Conservation (phyloP, 2,113 vertebrate species). For the Oophaga pumilio region DNA sequence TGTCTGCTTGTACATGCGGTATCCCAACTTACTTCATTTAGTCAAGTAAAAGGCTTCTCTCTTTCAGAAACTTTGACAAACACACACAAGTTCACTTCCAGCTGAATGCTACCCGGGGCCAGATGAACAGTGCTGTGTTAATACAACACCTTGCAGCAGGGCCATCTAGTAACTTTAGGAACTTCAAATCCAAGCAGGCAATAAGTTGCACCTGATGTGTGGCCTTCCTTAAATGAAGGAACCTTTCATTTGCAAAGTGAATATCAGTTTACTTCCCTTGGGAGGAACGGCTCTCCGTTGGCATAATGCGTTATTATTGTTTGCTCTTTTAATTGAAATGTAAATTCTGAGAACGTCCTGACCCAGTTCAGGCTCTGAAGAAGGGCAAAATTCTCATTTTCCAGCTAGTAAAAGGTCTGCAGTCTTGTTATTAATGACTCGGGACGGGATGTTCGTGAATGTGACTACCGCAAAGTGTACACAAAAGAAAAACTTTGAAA, state of each 20-base stretch:
- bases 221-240: slow-evolving; percentile 87
- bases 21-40: slow-evolving; percentile 11
- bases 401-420: slow-evolving; percentile 70
- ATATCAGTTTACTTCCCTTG: slow-evolving; percentile 85
- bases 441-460: slow-evolving; percentile 36
- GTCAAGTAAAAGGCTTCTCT: slow-evolving; percentile 8
- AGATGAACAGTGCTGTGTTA: slow-evolving; percentile 20
- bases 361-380: slow-evolving; percentile 82
- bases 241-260: slow-evolving; percentile 91
- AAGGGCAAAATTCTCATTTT: slow-evolving; percentile 89
- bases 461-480: slow-evolving; percentile 23
- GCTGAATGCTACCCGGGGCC: neutral
- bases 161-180: slow-evolving; percentile 64
- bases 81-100: slow-evolving; percentile 24
- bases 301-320: slow-evolving; percentile 96
- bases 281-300: slow-evolving; percentile 84
- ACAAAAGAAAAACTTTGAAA: slow-evolving; percentile 27
- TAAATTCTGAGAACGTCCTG: slow-evolving; percentile 94
- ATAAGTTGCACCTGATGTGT: slow-evolving; percentile 83
- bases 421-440: slow-evolving; percentile 49
- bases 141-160: slow-evolving; percentile 37
- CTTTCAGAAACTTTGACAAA: neutral
- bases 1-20: slow-evolving; percentile 30
- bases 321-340: slow-evolving; percentile 95
- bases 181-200: slow-evolving; percentile 77